Conservation (phyloP, 2,888 invertebrate genomes). For the Labia minor region DNA sequence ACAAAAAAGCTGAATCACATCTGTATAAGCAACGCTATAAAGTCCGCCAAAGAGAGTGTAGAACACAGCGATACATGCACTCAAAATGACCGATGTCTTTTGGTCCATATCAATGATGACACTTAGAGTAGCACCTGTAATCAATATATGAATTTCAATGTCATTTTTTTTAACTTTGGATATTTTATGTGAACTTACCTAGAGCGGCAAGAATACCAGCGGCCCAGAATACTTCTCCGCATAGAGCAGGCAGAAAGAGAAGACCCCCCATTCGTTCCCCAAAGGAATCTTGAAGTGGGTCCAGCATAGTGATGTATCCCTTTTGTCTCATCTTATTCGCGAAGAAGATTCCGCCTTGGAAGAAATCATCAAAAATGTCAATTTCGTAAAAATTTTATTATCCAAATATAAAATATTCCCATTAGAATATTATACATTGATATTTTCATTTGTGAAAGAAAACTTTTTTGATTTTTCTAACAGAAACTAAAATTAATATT, state of each 20-base stretch:
- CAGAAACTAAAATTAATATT: too few species aligned
- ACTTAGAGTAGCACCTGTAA: slow-evolving; percentile 82
- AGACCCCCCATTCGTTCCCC: slow-evolving; percentile 96
- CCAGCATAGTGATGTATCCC: slow-evolving; percentile 97
- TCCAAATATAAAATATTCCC: too few species aligned
- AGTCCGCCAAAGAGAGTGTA: slow-evolving; percentile 97
- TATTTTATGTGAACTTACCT: slow-evolving; percentile 42
- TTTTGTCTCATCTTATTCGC: slow-evolving; percentile 96
- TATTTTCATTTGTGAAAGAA: too few species aligned
- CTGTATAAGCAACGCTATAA: slow-evolving; percentile 97
- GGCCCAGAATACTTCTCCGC: slow-evolving; percentile 98
- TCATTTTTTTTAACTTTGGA: not conserved
- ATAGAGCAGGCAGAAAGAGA: slow-evolving; percentile 88
- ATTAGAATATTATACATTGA: too few species aligned
- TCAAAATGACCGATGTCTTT: slow-evolving; percentile 82
- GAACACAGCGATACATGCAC: slow-evolving; percentile 90
- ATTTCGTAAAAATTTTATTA: too few species aligned
- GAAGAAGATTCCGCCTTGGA: slow-evolving; percentile 87
- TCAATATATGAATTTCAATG: slow-evolving; percentile 15
- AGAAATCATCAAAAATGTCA: slow-evolving; percentile 16
- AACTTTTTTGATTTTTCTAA: too few species aligned
- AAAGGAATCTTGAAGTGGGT: slow-evolving; percentile 92
- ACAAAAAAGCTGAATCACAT: slow-evolving; percentile 95
- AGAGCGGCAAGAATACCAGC: slow-evolving; percentile 94
- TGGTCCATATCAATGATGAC: slow-evolving; percentile 96